A percentile compares a stretch with the other conserved stretches of the same genome.
Conservation (phyloP, 2,888 invertebrate species). For the Hyppa rectilinea region DNA sequence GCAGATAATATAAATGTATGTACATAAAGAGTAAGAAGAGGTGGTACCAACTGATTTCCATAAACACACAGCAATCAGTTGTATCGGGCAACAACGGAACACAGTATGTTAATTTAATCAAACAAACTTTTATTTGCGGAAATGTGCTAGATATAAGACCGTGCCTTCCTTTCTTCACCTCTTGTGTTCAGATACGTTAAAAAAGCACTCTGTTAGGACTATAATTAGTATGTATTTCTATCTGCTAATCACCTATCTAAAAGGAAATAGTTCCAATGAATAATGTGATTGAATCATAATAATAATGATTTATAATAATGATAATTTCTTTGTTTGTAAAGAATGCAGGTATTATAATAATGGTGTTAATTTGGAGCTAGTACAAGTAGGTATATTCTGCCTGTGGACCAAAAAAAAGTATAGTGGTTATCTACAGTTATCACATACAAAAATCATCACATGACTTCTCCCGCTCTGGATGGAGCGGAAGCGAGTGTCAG, state of each 20-base stretch:
- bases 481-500: too few relatives aligned
- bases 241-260: neutral
- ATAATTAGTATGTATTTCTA: neutral
- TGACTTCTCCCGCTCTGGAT: too few relatives aligned
- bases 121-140: slow-evolving; percentile 14
- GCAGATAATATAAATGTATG: neutral
- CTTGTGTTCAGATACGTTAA: neutral
- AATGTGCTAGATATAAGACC: neutral
- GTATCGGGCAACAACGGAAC: slow-evolving; percentile 12
- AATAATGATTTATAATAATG: too few relatives aligned
- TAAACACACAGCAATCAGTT: slow-evolving; percentile 39
- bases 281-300: too few relatives aligned
- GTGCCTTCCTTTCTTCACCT: neutral
- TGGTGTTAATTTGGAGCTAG: too few relatives aligned
- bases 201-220: accelerated
- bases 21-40: slow-evolving; percentile 20
- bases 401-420: too few relatives aligned
- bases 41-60: slow-evolving; percentile 23
- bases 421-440: too few relatives aligned
- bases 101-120: slow-evolving; percentile 41
- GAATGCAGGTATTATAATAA: too few relatives aligned
- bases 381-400: too few relatives aligned
- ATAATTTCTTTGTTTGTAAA: too few relatives aligned
- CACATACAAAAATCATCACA: too few relatives aligned
- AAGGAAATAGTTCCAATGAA: too few relatives aligned